Evolutionary conservation across 1,140 invertebrate genomes (phyloP).

Genomic region (Notospermus geniculatus): DNA sequence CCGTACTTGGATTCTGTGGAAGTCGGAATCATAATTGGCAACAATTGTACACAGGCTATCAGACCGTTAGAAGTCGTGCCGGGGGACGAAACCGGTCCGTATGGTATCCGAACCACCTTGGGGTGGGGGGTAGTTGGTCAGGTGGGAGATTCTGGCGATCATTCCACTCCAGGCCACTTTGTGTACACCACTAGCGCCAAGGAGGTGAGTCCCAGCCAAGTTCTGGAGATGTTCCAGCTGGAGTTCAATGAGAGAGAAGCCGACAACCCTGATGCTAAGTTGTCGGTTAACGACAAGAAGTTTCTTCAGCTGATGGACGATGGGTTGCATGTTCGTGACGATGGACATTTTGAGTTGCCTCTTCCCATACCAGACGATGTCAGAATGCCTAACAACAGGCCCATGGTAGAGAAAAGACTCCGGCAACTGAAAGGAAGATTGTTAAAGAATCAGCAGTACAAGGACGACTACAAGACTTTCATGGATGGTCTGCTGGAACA

Average conservation of each 20-base stretch:
- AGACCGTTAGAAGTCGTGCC: conserved; percentile 19
- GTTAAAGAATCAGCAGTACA: neutral
- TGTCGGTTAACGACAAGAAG: conserved; percentile 11
- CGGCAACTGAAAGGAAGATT: conserved; percentile 2
- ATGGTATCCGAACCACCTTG: conserved; percentile 16
- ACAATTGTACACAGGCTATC: too few species aligned
- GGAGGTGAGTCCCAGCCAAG: too few species aligned
- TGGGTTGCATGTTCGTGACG: too few species aligned
- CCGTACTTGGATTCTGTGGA: too few species aligned
- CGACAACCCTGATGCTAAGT: neutral
- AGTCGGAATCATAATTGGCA: too few species aligned
- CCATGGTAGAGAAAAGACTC: conserved; percentile 14
- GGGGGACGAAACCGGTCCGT: conserved; percentile 12
- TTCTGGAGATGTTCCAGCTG: neutral
- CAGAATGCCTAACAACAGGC: conserved; percentile 10
- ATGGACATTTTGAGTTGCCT: conserved; percentile 26
- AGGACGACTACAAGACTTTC: neutral
- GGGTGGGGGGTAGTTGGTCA: too few species aligned
- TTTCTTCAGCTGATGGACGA: conserved; percentile 12
- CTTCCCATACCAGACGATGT: conserved; percentile 11
- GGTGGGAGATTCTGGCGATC: too few species aligned
- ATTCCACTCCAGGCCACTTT: too few species aligned
- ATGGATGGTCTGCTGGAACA: conserved; percentile 1
- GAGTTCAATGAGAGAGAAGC: too few species aligned
- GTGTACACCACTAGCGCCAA: too few species aligned